Evolutionary conservation across 92 coral and sea anemone species (phyloP), one percentile per base, ranked within the genome.

Genomic region (Bergia sp.): DNA sequence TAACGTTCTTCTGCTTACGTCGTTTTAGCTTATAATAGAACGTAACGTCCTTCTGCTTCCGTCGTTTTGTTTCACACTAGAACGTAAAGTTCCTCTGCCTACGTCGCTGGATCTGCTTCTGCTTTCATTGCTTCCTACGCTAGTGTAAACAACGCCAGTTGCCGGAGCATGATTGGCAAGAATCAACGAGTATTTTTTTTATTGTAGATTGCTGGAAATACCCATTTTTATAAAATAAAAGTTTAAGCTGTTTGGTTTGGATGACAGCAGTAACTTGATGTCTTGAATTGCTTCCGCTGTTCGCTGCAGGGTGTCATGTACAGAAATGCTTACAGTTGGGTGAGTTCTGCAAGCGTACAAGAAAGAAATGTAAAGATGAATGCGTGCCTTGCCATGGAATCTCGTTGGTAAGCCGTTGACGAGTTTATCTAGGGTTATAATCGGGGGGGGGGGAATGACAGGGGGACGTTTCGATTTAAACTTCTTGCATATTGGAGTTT

Each of bases 211-310:
- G 2, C 7, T 7, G 16, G 37, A 10, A 1, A 73, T 36, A 73
- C 42, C 13, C 42, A 20, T 8, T 37, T 36, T 36, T 73, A 37
- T 73, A 10, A 3, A 4, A 5, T 0, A 3, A 12, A 2, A 40
- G 76, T 57, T 40, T 67, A 11, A 47, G 1, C 18, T 86, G 21
- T 72, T 55, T 76, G 55, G 49, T 36, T 73, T 86, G 50, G 69
- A 18, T 76, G 92, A 44, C 65, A 89, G 90, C 12, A 92, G 74
- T 6, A 78, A 40, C 40, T 89, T 88, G 72, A 92, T 92, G 75
- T 92, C 88, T 58, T 71, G 85, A 57, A 92, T 89, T 69, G 92
- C 88, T 53, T 75, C 66, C 66, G 65, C 79, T 43, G 91, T 92
- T 74, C 81, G 92, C 74, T 75, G 65, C 55, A 92, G 73, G 23